These are phyloP conservation scores for Sminthurinus signatus DNA, from an alignment of 1,140 invertebrate species.

Conservation along the genomic window DNA sequence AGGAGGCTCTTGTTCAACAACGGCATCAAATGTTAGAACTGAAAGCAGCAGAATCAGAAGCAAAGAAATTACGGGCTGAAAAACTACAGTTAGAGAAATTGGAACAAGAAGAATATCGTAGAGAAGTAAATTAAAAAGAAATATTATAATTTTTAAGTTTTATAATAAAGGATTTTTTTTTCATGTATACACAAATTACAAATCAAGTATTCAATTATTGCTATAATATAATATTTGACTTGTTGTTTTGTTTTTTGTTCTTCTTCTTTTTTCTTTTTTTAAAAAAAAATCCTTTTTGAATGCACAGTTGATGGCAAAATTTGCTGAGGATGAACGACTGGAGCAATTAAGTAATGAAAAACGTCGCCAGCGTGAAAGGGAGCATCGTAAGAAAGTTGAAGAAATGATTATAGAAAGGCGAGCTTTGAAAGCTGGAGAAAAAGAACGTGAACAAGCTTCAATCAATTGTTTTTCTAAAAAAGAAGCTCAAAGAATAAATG, in stretches of 20 bases:
- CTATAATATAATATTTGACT: too few relatives aligned
- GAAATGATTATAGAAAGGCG: constrained; percentile 38
- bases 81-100: constrained; percentile 25
- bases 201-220: too few relatives aligned
- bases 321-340: constrained; percentile 39
- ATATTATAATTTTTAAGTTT: too few relatives aligned
- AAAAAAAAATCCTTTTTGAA: too few relatives aligned
- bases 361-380: constrained; percentile 30
- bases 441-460: constrained; percentile 24
- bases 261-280: too few relatives aligned
- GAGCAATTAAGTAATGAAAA: constrained; percentile 31
- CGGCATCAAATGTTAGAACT: constrained; percentile 25
- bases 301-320: constrained; percentile 40
- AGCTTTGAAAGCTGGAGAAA: constrained; percentile 30
- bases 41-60: constrained; percentile 30
- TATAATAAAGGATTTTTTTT: too few relatives aligned
- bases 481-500: constrained; percentile 8
- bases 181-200: too few relatives aligned
- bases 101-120: constrained; percentile 33
- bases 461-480: constrained; percentile 32
- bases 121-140: constrained; percentile 23
- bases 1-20: constrained; percentile 21
- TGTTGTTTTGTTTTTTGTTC: too few relatives aligned
- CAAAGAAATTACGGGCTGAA: constrained; percentile 26
- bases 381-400: constrained; percentile 37